A percentile compares a stretch with the other conserved stretches of the same genome.
Conservation (phyloP, 1,140 invertebrate species). For the Paracyclopina nana region DNA sequence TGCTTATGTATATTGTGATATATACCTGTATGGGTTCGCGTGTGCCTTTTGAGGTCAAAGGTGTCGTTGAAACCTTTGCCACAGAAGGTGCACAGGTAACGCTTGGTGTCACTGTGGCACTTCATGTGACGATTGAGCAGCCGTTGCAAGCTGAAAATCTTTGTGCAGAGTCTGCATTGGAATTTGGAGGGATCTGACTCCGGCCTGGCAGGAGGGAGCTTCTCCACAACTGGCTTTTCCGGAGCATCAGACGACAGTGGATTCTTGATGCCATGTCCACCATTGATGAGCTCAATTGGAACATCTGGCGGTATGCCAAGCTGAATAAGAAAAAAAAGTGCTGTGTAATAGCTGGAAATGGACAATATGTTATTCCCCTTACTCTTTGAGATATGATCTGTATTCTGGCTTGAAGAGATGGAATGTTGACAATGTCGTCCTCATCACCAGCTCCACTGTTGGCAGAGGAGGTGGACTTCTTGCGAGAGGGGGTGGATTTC, state of each 20-base stretch:
- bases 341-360: not conserved
- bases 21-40: constrained; percentile 86
- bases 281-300: constrained; percentile 89
- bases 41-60: constrained; percentile 96
- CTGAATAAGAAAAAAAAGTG: constrained; percentile 29
- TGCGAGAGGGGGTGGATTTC: not conserved
- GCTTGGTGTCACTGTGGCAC: constrained; percentile 93
- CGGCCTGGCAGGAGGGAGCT: constrained; percentile 22
- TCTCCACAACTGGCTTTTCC: constrained; percentile 26
- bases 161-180: constrained; percentile 51
- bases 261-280: constrained; percentile 96
- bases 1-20: constrained; percentile 10
- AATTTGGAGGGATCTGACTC: constrained; percentile 13
- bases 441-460: no score
- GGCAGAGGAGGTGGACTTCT: not conserved
- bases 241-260: constrained; percentile 49
- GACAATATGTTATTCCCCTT: not conserved
- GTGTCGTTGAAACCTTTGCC: constrained; percentile 99
- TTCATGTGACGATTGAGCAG: constrained; percentile 96
- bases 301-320: constrained; percentile 63
- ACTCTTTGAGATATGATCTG: constrained; percentile 11
- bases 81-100: constrained; percentile 96
- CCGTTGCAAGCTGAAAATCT: constrained; percentile 80
- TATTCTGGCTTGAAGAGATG: constrained; percentile 1
- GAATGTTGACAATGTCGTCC: constrained; percentile 8